phyloP scores from a whole-genome alignment of 2,888 invertebrate genomes.

The Exocentrus adspersus region DNA sequence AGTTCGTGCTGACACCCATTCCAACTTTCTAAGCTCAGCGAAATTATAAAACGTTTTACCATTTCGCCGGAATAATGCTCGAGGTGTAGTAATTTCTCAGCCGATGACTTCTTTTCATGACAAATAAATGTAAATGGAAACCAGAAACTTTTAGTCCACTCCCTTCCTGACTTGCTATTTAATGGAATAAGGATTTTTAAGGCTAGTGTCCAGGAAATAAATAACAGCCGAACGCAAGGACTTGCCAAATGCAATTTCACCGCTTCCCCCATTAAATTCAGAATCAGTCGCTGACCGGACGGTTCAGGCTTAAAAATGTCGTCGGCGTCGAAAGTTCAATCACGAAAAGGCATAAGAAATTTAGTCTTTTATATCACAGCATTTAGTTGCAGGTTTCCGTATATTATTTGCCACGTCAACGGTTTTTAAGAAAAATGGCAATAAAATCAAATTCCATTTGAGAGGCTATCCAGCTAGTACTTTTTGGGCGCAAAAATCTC shows the following conservation, averaged over 20 bases:
- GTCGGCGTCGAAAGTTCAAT: neutral
- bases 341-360: no score
- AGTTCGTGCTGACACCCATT: constrained; percentile 7
- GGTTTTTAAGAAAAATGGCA: no score
- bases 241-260: constrained; percentile 36
- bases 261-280: constrained; percentile 27
- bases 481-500: no score
- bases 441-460: no score
- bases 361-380: no score
- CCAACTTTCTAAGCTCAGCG: constrained; percentile 1
- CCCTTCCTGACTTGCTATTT: constrained; percentile 16
- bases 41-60: constrained; percentile 12
- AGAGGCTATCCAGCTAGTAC: no score
- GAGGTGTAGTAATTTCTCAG: constrained; percentile 12
- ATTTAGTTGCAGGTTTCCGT: no score
- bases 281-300: constrained; percentile 36
- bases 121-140: constrained; percentile 21
- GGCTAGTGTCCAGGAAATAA: constrained; percentile 27
- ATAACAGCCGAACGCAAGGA: constrained; percentile 26
- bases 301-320: constrained; percentile 28
- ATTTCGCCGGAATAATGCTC: constrained; percentile 12
- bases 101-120: constrained; percentile 13
- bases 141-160: constrained; percentile 2
- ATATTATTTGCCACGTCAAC: no score
- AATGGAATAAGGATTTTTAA: constrained; percentile 24